Conservation (phyloP, 1,140 invertebrate genomes). For the Drosophila murphyi region DNA sequence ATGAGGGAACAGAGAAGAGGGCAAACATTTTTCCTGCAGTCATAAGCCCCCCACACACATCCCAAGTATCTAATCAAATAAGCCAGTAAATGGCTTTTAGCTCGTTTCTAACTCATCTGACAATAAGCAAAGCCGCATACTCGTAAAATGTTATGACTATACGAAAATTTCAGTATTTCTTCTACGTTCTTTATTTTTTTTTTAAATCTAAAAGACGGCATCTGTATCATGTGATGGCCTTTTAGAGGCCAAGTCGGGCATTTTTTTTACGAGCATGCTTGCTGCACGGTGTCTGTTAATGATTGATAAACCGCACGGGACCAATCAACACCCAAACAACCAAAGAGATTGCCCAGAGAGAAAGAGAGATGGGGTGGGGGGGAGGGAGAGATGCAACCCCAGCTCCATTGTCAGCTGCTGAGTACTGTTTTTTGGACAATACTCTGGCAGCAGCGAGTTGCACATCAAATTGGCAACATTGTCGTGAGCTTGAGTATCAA, state of each 20-base stretch:
- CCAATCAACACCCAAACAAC: conserved; percentile 63
- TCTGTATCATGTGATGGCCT: conserved; percentile 66
- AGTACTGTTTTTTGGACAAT: conserved; percentile 7
- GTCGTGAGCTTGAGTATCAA: conserved; percentile 59
- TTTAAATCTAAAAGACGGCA: conserved; percentile 59
- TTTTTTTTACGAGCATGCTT: conserved; percentile 62
- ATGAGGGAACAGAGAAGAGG: not conserved
- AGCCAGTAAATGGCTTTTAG: conserved; percentile 40
- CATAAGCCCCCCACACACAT: not conserved
- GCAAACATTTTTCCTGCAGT: not conserved
- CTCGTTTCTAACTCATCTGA: conserved; percentile 53
- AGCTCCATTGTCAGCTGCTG: conserved; percentile 1
- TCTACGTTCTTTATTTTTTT: conserved; percentile 33
- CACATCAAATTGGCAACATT: conserved; percentile 78
- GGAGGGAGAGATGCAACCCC: not conserved
- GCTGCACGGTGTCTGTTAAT: conserved; percentile 61
- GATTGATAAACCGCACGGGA: conserved; percentile 79
- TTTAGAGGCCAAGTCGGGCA: conserved; percentile 61
- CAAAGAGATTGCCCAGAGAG: conserved; percentile 4
- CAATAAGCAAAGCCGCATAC: conserved; percentile 12
- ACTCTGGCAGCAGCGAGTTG: conserved; percentile 25
- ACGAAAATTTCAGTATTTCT: conserved; percentile 40
- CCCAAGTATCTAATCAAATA: conserved; percentile 59
- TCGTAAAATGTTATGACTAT: conserved; percentile 64
- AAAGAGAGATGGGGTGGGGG: not conserved